Conservation (phyloP, 2,797 vertebrate genomes). For the Phoebastria nigripes region DNA sequence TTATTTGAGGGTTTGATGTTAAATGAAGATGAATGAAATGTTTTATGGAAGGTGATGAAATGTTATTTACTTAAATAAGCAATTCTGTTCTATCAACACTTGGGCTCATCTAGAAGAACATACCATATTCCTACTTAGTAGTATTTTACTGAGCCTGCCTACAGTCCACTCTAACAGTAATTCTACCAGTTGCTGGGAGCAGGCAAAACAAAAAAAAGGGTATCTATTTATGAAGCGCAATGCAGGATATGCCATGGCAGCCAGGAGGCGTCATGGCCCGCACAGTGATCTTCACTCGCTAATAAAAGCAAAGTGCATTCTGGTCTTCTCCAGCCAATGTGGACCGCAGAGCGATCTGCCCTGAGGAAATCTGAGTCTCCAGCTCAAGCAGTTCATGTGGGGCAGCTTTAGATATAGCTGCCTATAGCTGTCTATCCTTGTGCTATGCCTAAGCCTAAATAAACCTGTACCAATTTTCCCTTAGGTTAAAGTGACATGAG, state of each 20-base stretch:
- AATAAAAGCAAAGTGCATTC: background rate
- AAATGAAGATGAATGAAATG: conserved; percentile 68
- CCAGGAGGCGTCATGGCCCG: rapidly evolving
- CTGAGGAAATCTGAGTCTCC: background rate
- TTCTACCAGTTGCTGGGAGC: background rate
- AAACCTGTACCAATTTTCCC: background rate
- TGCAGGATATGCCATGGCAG: background rate
- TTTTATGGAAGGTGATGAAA: conserved; percentile 45
- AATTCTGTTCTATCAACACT: conserved; percentile 44
- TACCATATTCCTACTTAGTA: background rate
- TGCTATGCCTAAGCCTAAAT: background rate
- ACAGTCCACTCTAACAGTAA: background rate
- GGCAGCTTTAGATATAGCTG: background rate
- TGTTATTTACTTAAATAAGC: conserved; percentile 47
- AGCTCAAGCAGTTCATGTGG: background rate
- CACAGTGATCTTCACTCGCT: background rate
- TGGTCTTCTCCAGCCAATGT: background rate
- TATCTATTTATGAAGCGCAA: background rate
- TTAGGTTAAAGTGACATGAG: background rate
- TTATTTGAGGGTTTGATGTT: conserved; percentile 55
- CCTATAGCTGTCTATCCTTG: background rate
- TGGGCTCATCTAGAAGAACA: background rate
- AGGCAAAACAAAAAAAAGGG: background rate
- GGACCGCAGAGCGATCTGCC: background rate
- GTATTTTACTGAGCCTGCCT: background rate